Conservation (phyloP, 2,888 invertebrate genomes). For the Leucophenga maculata region DNA sequence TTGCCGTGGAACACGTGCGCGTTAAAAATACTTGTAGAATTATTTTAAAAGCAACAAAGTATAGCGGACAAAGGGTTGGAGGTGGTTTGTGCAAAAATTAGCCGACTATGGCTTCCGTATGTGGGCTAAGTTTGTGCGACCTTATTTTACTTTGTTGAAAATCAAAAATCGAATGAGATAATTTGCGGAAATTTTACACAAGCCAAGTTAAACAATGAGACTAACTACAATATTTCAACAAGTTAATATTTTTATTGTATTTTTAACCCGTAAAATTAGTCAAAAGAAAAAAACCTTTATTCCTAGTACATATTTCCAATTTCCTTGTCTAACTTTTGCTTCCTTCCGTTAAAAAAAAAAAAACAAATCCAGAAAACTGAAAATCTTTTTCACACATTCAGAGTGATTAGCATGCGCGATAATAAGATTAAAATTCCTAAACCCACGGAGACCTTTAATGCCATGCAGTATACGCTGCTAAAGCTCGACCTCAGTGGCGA, state of each 20-base stretch:
- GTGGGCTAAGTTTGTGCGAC: constrained; percentile 54
- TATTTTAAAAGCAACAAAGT: constrained; percentile 1
- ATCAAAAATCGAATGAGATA: constrained; percentile 34
- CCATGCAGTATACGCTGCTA: constrained; percentile 84
- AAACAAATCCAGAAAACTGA: background rate
- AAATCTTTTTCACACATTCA: constrained; percentile 39
- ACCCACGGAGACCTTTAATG: constrained; percentile 80
- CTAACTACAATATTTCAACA: constrained; percentile 38
- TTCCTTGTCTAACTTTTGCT: background rate
- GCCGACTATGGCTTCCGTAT: constrained; percentile 28
- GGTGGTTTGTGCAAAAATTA: background rate
- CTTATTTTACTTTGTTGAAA: constrained; percentile 47
- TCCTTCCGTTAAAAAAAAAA: background rate
- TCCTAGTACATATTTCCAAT: constrained; percentile 7
- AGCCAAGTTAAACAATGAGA: background rate
- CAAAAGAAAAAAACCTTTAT: background rate
- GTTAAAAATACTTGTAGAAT: constrained; percentile 20
- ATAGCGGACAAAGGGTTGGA: background rate
- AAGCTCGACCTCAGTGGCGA: constrained; percentile 85
- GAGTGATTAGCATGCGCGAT: constrained; percentile 75
- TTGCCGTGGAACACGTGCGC: background rate
- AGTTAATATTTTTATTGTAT: constrained; percentile 35
- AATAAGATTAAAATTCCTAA: constrained; percentile 76
- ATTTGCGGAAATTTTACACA: constrained; percentile 9
- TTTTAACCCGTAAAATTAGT: background rate